phyloP scores from a whole-genome alignment of 2,797 vertebrate species.

The Enteromius fasciolatus region DNA sequence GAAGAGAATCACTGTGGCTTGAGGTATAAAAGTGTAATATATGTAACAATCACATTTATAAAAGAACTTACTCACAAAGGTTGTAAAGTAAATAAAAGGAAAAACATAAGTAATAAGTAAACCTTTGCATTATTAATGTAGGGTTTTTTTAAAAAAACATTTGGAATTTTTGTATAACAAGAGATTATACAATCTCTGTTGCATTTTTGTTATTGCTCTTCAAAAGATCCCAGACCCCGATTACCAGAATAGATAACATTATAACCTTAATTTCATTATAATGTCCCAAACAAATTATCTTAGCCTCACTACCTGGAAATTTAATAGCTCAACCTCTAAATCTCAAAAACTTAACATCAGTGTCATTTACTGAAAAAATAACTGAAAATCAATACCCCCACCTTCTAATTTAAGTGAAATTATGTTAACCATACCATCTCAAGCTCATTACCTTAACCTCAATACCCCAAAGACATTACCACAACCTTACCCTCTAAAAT shows the following conservation, averaged over 20 bases:
- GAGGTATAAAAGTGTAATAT: neutral
- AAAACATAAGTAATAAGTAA: neutral
- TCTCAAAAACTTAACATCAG: neutral
- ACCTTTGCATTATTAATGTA: neutral
- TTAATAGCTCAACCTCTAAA: neutral
- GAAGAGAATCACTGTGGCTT: neutral
- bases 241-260: neutral
- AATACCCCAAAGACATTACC: neutral
- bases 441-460: neutral
- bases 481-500: too few relatives aligned
- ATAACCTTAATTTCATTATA: neutral
- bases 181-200: neutral
- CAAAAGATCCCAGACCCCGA: neutral
- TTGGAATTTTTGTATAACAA: neutral
- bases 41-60: neutral
- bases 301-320: neutral
- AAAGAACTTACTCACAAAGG: neutral
- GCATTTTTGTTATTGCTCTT: neutral
- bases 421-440: neutral
- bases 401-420: neutral
- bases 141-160: too few relatives aligned
- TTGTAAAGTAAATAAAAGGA: neutral
- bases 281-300: neutral
- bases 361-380: neutral
- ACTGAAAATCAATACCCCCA: neutral